Conservation (phyloP, 2,888 invertebrate genomes). For the Palloptera scutellata region DNA sequence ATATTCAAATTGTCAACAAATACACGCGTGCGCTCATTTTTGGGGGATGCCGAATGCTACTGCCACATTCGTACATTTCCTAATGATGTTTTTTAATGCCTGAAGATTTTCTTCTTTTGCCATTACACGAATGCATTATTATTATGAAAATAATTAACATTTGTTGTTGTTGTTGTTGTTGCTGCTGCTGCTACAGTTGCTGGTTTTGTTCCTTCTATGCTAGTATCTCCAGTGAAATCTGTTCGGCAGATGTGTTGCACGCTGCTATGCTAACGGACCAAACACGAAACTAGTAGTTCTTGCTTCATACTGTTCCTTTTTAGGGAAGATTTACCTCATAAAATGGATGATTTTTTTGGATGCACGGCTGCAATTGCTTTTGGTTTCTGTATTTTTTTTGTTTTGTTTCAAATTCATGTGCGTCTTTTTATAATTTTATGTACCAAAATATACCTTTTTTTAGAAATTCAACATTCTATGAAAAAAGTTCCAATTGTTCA, state of each 20-base stretch:
- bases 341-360: constrained; percentile 6
- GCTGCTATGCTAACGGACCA: background rate
- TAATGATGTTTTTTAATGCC: background rate
- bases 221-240: constrained; percentile 40
- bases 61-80: background rate
- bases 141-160: constrained; percentile 44
- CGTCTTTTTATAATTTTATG: background rate
- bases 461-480: too few species aligned
- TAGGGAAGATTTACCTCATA: background rate
- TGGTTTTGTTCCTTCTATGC: constrained; percentile 18
- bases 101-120: background rate
- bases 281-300: too few species aligned
- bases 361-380: constrained; percentile 14
- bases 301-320: too few species aligned
- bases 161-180: constrained; percentile 35
- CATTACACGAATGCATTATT: constrained; percentile 15
- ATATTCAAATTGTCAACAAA: constrained; percentile 20
- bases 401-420: constrained; percentile 10
- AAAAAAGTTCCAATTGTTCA: too few species aligned
- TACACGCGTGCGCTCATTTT: background rate
- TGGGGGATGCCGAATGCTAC: constrained; percentile 14
- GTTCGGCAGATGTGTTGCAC: constrained; percentile 43
- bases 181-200: constrained; percentile 28
- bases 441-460: too few species aligned
- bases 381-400: constrained; percentile 5